phyloP scores from a whole-genome alignment of 1,140 invertebrate species.

The Paraescarpia echinospica region DNA sequence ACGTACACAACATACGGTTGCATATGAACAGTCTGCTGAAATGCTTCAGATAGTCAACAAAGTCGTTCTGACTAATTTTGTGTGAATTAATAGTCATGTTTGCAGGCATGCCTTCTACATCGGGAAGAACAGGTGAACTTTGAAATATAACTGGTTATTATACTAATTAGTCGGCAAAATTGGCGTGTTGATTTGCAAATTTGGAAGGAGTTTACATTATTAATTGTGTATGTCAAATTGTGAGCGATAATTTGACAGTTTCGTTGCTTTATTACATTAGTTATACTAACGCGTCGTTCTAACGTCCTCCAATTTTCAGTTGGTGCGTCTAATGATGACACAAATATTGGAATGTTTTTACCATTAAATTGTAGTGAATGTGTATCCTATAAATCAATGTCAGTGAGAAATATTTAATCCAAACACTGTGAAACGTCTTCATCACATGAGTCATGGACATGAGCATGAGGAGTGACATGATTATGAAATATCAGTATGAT shows the following conservation, averaged over 20 bases:
- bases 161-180: not conserved
- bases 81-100: not conserved
- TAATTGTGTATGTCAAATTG: not conserved
- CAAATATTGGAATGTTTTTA: not conserved
- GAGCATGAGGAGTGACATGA: too few relatives aligned
- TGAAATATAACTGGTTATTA: not conserved
- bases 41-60: not conserved
- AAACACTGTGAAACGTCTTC: too few relatives aligned
- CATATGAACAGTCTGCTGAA: not conserved
- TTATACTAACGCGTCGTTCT: not conserved
- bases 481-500: too few relatives aligned
- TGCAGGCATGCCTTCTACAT: not conserved
- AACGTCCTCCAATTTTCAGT: not conserved
- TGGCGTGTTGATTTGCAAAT: not conserved
- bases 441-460: too few relatives aligned
- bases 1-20: not conserved
- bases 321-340: not conserved
- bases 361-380: not conserved
- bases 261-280: not conserved
- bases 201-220: not conserved
- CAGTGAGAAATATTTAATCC: not conserved
- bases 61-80: not conserved
- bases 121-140: not conserved
- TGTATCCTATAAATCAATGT: not conserved
- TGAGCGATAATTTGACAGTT: not conserved